A percentile compares a stretch with the other conserved stretches of the same genome.
phyloP scores from a whole-genome alignment of 2,113 vertebrate genomes.

The Dolichotis patagonum region DNA sequence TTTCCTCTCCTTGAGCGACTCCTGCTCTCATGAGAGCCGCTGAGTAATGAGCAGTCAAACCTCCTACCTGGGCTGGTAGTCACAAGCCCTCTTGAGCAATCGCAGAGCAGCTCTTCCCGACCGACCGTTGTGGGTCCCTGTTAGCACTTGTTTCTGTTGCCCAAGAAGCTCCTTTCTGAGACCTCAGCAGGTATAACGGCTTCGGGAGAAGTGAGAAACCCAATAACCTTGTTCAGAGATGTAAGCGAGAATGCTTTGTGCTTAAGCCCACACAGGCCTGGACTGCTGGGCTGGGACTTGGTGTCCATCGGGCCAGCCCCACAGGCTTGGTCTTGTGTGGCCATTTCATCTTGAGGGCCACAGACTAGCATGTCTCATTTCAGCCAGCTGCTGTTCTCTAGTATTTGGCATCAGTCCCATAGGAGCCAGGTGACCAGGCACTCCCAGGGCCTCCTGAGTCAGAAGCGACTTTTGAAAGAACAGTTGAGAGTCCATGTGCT shows the following conservation, averaged over 20 bases:
- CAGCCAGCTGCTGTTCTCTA: rapidly evolving
- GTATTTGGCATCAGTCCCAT: neutral
- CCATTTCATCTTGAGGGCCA: neutral
- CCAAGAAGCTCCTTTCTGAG: neutral
- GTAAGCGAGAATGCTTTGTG: neutral
- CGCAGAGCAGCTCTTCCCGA: neutral
- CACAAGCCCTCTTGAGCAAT: slow-evolving; percentile 52
- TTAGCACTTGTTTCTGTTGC: slow-evolving; percentile 66
- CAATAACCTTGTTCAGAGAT: slow-evolving; percentile 41
- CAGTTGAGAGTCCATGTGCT: neutral
- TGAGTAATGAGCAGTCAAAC: slow-evolving; percentile 45
- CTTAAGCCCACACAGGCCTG: neutral
- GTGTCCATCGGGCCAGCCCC: neutral
- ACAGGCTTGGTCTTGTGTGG: neutral
- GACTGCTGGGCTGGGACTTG: neutral
- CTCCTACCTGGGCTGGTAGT: slow-evolving; percentile 31
- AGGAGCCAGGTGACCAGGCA: neutral
- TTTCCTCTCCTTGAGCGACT: neutral
- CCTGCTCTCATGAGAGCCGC: neutral
- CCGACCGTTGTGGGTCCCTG: slow-evolving; percentile 45
- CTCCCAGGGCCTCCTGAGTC: neutral
- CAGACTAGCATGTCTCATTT: neutral
- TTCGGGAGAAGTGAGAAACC: slow-evolving; percentile 25
- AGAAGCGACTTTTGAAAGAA: neutral
- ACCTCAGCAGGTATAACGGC: slow-evolving; percentile 27